Evolutionary conservation across 1,140 invertebrate genomes (phyloP).

Genomic region (Gonioctena quinquepunctata): DNA sequence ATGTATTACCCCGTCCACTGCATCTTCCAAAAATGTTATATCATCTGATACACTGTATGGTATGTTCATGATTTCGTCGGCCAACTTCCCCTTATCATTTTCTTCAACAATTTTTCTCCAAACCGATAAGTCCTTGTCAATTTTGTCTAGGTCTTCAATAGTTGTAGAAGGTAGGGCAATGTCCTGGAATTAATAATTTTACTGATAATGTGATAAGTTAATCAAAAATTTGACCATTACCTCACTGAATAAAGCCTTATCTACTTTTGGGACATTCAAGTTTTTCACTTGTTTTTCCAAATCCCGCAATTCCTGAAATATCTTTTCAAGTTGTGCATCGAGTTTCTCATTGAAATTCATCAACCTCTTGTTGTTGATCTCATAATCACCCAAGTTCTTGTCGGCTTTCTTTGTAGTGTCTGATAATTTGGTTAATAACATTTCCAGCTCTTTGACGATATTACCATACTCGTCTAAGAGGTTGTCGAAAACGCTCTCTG

Average conservation of each 20-base stretch:
- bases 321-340: background rate
- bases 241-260: background rate
- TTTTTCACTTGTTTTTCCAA: background rate
- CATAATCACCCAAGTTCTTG: background rate
- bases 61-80: background rate
- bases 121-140: background rate
- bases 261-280: background rate
- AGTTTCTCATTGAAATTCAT: background rate
- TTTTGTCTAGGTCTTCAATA: background rate
- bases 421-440: background rate
- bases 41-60: background rate
- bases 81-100: background rate
- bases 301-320: background rate
- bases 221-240: background rate
- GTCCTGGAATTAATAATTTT: background rate
- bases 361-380: background rate
- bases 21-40: background rate
- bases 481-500: background rate
- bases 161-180: background rate
- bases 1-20: background rate
- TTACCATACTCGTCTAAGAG: background rate
- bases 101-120: background rate
- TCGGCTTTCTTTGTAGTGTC: background rate
- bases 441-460: background rate
- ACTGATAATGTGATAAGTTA: background rate